These are phyloP conservation scores for Drosophila histrio DNA, from an alignment of 2,888 invertebrate species.

Conservation along the genomic window DNA sequence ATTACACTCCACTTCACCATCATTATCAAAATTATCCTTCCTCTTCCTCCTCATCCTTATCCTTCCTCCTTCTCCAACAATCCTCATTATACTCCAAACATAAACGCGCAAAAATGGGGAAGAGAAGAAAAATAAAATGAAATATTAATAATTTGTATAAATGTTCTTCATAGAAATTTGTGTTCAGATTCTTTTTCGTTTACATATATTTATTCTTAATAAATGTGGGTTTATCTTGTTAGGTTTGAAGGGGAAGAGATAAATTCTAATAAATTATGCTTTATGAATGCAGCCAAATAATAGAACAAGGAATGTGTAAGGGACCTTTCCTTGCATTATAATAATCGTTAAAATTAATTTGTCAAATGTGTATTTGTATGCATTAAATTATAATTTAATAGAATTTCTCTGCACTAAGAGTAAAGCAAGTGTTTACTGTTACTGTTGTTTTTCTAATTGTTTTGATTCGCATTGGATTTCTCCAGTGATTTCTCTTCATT, in stretches of 20 bases:
- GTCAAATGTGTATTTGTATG: slow-evolving; percentile 44
- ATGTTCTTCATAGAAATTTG: slow-evolving; percentile 42
- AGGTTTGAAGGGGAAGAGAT: slow-evolving; percentile 24
- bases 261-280: slow-evolving; percentile 54
- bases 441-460: slow-evolving; percentile 17
- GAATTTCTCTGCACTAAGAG: slow-evolving; percentile 34
- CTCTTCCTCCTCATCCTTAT: slow-evolving; percentile 48
- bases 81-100: slow-evolving; percentile 74
- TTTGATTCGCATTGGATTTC: slow-evolving; percentile 24
- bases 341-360: slow-evolving; percentile 34
- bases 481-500: slow-evolving; percentile 29
- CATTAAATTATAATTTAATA: slow-evolving; percentile 47
- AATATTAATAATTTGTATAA: slow-evolving; percentile 70
- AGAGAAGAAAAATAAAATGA: slow-evolving; percentile 77
- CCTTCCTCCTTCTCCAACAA: slow-evolving; percentile 66
- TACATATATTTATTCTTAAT: slow-evolving; percentile 59
- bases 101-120: slow-evolving; percentile 73
- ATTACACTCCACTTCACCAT: slow-evolving; percentile 49
- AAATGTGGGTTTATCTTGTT: slow-evolving; percentile 40
- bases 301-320: slow-evolving; percentile 49
- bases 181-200: slow-evolving; percentile 36
- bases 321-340: slow-evolving; percentile 41
- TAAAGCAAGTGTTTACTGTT: slow-evolving; percentile 53
- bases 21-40: slow-evolving; percentile 59
- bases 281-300: slow-evolving; percentile 40